A percentile compares a stretch with the other conserved stretches of the same genome.
phyloP scores from a whole-genome alignment of 2,113 vertebrate species.

The Seriola rivoliana region DNA sequence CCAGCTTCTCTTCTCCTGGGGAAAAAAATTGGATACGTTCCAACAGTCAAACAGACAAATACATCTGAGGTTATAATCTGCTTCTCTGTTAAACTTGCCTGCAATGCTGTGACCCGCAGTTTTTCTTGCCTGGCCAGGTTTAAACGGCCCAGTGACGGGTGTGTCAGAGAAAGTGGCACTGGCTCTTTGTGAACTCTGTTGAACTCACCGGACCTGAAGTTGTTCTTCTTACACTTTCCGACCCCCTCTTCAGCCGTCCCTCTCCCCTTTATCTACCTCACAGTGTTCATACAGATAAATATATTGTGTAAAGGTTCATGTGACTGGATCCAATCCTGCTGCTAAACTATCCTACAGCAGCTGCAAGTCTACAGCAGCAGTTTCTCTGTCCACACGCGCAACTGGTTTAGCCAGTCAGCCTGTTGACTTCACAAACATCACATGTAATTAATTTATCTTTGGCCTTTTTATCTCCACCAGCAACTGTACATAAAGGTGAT shows the following conservation, averaged over 20 bases:
- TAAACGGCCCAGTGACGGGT: constrained; percentile 64
- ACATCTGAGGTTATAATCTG: constrained; percentile 35
- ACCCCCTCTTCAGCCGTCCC: constrained; percentile 24
- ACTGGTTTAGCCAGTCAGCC: neutral
- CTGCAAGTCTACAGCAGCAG: constrained; percentile 14
- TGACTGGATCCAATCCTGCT: constrained; percentile 34
- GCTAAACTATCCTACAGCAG: constrained; percentile 29
- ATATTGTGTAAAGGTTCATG: constrained; percentile 35
- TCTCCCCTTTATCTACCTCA: constrained; percentile 18
- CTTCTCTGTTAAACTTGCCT: constrained; percentile 33
- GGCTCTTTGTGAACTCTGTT: constrained; percentile 54
- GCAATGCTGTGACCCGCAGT: constrained; percentile 70
- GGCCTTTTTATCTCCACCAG: constrained; percentile 32
- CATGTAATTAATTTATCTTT: constrained; percentile 42
- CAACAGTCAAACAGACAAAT: constrained; percentile 18
- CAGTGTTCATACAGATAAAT: constrained; percentile 21
- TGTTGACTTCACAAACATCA: constrained; percentile 41
- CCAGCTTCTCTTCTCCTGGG: neutral
- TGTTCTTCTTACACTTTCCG: constrained; percentile 43
- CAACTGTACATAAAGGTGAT: constrained; percentile 48
- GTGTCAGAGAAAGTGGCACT: constrained; percentile 57
- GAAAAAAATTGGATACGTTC: constrained; percentile 29
- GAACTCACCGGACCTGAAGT: constrained; percentile 66
- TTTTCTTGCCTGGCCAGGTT: constrained; percentile 81
- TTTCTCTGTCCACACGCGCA: constrained; percentile 13